Conservation (phyloP, 2,888 invertebrate species). For the Miltochrista miniata region DNA sequence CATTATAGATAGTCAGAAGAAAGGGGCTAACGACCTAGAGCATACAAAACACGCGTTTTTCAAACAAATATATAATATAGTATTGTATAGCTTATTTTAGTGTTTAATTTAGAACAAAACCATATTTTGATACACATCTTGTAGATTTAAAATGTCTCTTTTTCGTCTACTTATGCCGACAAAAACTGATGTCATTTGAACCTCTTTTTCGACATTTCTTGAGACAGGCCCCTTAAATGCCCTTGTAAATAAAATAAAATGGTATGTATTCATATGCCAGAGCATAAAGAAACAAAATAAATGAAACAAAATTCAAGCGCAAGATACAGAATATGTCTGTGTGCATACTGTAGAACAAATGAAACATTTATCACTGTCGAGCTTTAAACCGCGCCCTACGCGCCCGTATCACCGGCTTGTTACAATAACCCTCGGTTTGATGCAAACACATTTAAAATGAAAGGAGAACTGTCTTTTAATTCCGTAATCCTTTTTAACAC, state of each 20-base stretch:
- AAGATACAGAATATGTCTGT: slow-evolving; percentile 56
- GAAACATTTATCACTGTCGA: slow-evolving; percentile 78
- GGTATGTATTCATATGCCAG: too few relatives aligned
- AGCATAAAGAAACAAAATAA: slow-evolving; percentile 31
- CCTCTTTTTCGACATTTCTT: too few relatives aligned
- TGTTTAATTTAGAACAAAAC: too few relatives aligned
- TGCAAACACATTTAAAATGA: slow-evolving; percentile 39
- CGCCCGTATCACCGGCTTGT: slow-evolving; percentile 53
- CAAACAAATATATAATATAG: too few relatives aligned
- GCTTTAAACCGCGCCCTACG: slow-evolving; percentile 51
- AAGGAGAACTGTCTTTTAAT: slow-evolving; percentile 38
- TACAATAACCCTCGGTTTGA: slow-evolving; percentile 45
- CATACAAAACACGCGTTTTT: too few relatives aligned
- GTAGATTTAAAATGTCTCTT: too few relatives aligned
- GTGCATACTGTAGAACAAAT: slow-evolving; percentile 66
- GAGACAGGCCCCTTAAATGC: slow-evolving; percentile 5
- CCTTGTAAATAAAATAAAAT: slow-evolving; percentile 9
- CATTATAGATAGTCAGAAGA: too few relatives aligned
- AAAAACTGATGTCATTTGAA: too few relatives aligned
- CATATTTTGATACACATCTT: too few relatives aligned
- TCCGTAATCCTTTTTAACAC: slow-evolving; percentile 32
- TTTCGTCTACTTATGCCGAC: too few relatives aligned
- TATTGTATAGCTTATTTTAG: too few relatives aligned
- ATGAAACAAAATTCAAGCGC: slow-evolving; percentile 51
- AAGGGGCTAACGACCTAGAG: too few relatives aligned